Conservation (phyloP, 2,888 invertebrate species). For the Oscheius sp. region DNA sequence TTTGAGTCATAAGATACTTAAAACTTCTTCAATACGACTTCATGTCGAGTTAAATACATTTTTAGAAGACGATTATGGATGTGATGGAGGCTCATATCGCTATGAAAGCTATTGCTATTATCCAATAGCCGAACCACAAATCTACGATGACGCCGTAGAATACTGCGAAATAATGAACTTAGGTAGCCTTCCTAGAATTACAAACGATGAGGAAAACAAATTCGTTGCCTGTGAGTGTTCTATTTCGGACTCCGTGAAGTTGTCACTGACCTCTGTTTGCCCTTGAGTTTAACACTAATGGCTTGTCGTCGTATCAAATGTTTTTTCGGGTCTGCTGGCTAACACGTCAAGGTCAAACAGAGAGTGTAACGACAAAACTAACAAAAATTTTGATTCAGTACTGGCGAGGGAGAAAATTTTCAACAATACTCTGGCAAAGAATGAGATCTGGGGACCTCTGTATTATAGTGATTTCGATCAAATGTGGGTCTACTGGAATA, state of each 20-base stretch:
- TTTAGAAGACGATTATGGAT: conserved; percentile 16
- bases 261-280: background rate
- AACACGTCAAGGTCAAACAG: background rate
- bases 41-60: too few species aligned
- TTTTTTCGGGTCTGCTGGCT: conserved; percentile 9
- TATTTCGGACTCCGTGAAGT: background rate
- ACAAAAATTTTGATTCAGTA: conserved; percentile 1
- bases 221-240: conserved; percentile 21
- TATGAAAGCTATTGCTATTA: conserved; percentile 14
- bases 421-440: conserved; percentile 10
- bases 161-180: background rate
- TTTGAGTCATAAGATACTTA: too few species aligned
- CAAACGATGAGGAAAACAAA: conserved; percentile 23
- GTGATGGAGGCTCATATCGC: conserved; percentile 3
- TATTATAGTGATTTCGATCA: background rate
- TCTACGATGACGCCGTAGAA: background rate
- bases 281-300: conserved; percentile 2
- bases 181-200: conserved; percentile 1
- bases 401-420: conserved; percentile 5
- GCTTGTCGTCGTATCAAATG: conserved; percentile 5
- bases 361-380: background rate
- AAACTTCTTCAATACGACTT: too few species aligned
- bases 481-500: background rate
- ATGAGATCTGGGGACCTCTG: conserved; percentile 21
- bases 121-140: background rate